Base-by-base conservation (phyloP, 2,888 invertebrate species). In the Hemistola chrysoprasaria region DNA sequence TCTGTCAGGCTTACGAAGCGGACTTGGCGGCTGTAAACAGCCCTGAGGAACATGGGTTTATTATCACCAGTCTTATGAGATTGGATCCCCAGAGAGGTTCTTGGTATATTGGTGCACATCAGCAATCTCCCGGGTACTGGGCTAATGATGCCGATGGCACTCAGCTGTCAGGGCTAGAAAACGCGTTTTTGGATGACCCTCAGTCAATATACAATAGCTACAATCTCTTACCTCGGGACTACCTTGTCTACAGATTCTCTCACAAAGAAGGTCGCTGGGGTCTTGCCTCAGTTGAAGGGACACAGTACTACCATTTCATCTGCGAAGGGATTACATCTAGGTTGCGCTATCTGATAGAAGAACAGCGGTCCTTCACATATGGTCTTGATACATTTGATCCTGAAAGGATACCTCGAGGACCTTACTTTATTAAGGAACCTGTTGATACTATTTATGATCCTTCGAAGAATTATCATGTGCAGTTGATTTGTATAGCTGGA, bases 401-500 rank as follows among this genome's bases (percentile, higher is more conserved):
- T 0, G 92, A 92, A 45, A 92, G 92, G 62, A 93, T 98, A 53
- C 96, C 97, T 0, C 90, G 94, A 55, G 98, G 98, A 0, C 98
- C 98, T 2, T 95, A 92, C 66, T 97, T 98, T 68, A 93, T 95
- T 5, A 93, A 93, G 61, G 95, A 98, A 70, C 98, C 98, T 0
- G 89, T 90, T 7, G 93, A 95, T 68, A 94, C 93, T 8, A 95
- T 96, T 7, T 97, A 95, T 79, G 97, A 97, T 79, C 92, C 94
- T 5, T 92, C 93, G 6, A 91, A 92, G 51, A 92, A 92, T 50
- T 95, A 96, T 69, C 94, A 95, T 79, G 92, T 96, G 0, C 91
- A 94, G 5, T 74, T 98, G 6, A 93, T 93, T 53, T 97, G 96
- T 64, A 86, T 95, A 41, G 95, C 96, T 53, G 95, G 93, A 52